phyloP scores from a whole-genome alignment of 2,797 vertebrate species.

The Epinephelus malabaricus region DNA sequence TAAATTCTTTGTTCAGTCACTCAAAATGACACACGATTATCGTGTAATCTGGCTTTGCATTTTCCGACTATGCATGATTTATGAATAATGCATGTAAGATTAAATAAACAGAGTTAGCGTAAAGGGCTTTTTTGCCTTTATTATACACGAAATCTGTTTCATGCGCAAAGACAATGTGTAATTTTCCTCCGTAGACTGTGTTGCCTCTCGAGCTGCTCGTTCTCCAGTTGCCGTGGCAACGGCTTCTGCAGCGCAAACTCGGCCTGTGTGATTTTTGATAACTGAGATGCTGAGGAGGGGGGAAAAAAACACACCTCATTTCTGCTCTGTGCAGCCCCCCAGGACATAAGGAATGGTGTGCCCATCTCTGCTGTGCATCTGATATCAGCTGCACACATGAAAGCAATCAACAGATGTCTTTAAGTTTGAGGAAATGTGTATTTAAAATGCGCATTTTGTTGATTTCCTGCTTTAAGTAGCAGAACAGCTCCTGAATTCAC shows the following conservation, averaged over 20 bases:
- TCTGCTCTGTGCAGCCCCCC: conserved; percentile 33
- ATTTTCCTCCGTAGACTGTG: conserved; percentile 73
- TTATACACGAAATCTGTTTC: conserved; percentile 41
- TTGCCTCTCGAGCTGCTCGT: conserved; percentile 85
- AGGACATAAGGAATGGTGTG: conserved; percentile 59
- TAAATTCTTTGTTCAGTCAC: not conserved
- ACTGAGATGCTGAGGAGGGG: conserved; percentile 65
- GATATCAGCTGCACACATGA: conserved; percentile 28
- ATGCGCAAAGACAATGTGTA: conserved; percentile 74
- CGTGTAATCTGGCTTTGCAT: not conserved
- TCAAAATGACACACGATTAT: conserved; percentile 13
- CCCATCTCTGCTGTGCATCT: conserved; percentile 50
- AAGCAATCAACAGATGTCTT: conserved; percentile 66
- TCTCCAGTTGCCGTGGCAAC: conserved; percentile 93
- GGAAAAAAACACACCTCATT: not conserved
- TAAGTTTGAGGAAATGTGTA: conserved; percentile 21
- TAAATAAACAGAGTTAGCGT: conserved; percentile 1
- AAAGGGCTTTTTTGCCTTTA: conserved; percentile 6
- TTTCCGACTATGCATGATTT: conserved; percentile 2
- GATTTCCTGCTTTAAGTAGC: not conserved
- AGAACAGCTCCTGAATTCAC: conserved; percentile 15
- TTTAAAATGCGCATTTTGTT: conserved; percentile 14
- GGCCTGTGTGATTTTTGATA: conserved; percentile 78
- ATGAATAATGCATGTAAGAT: not conserved
- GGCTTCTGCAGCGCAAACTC: conserved; percentile 90